A percentile compares a stretch with the other conserved stretches of the same genome.
These are phyloP conservation scores for Argyra leucocephala DNA, from an alignment of 2,888 invertebrate genomes.

Conservation along the genomic window DNA sequence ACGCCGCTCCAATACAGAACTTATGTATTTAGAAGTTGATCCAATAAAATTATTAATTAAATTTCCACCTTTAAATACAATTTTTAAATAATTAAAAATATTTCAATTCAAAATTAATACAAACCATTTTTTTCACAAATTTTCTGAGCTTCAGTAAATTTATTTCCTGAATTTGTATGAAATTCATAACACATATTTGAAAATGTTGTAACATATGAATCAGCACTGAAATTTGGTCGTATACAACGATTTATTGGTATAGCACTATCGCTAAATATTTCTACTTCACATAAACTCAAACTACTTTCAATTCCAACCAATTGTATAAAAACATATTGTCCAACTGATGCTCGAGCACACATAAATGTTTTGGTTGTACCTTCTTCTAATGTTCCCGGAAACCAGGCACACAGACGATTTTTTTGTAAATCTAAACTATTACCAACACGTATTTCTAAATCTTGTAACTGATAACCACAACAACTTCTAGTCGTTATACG, in stretches of 20 bases:
- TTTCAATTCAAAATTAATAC: constrained; percentile 10
- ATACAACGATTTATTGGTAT: constrained; percentile 78
- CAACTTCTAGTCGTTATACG: constrained; percentile 64
- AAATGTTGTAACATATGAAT: constrained; percentile 72
- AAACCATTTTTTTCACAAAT: constrained; percentile 67
- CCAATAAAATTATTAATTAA: constrained; percentile 42
- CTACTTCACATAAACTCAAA: constrained; percentile 81
- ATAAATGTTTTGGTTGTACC: constrained; percentile 84
- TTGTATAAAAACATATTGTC: constrained; percentile 81
- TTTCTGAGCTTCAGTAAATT: constrained; percentile 68
- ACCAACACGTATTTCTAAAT: constrained; percentile 81
- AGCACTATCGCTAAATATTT: constrained; percentile 85
- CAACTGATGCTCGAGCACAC: constrained; percentile 73
- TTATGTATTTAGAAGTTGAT: constrained; percentile 45
- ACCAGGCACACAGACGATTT: constrained; percentile 88
- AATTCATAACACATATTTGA: constrained; percentile 83
- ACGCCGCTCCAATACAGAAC: constrained; percentile 69
- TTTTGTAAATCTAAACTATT: constrained; percentile 82
- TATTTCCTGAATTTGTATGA: constrained; percentile 68
- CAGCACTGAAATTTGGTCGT: constrained; percentile 62
- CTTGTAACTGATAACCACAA: constrained; percentile 75
- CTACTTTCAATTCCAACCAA: constrained; percentile 85
- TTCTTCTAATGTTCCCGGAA: constrained; percentile 85
- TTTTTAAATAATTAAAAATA: constrained; percentile 9
- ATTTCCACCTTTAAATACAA: constrained; percentile 35